phyloP scores from a whole-genome alignment of 2,113 vertebrate genomes.

The Petromus typicus region DNA sequence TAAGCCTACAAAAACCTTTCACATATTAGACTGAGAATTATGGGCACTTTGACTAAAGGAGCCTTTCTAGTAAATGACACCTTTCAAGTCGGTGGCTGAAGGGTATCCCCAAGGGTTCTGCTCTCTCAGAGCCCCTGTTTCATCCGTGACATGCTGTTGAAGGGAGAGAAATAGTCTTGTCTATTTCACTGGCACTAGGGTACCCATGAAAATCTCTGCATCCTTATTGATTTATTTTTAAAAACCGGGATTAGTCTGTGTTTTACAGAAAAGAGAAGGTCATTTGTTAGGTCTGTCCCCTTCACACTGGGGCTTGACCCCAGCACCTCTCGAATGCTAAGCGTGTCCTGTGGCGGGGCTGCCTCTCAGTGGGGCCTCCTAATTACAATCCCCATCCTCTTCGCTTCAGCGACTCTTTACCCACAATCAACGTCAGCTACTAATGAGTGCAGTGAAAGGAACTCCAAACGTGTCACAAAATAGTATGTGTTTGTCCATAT shows the following conservation, averaged over 20 bases:
- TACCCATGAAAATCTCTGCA: background rate
- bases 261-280: slow-evolving; percentile 37
- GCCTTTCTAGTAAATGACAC: slow-evolving; percentile 25
- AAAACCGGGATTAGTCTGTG: background rate
- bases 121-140: slow-evolving; percentile 8
- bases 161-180: slow-evolving; percentile 52
- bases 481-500: background rate
- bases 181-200: background rate
- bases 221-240: slow-evolving; percentile 15
- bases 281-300: background rate
- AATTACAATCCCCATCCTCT: background rate
- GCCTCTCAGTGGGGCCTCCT: background rate
- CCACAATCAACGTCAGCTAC: background rate
- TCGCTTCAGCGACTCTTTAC: background rate
- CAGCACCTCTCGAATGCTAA: background rate
- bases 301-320: background rate
- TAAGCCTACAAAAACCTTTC: background rate
- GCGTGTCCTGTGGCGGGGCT: background rate
- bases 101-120: background rate
- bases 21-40: slow-evolving; percentile 6
- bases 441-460: background rate
- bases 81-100: background rate
- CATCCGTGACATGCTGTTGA: slow-evolving; percentile 22
- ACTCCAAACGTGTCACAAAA: background rate
- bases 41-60: background rate